Evolutionary conservation across 92 coral and sea anemone species (phyloP), one percentile per base, ranked within the genome.

Genomic region (Metridium senile): DNA sequence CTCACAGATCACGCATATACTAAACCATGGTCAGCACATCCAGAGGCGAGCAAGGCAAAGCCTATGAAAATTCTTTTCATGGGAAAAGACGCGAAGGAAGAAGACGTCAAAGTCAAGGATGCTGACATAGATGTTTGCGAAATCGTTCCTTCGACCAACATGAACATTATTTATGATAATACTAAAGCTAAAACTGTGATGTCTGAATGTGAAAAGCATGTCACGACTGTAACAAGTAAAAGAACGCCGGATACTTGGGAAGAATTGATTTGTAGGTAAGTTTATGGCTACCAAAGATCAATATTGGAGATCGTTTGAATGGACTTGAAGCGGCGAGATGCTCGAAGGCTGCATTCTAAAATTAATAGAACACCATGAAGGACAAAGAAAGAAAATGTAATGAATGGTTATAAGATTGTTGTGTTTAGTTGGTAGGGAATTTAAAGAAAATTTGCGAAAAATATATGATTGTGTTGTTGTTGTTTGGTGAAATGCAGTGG

Each of bases 161-260:
- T 92, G 26, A 87, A 74, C 62, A 87, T 96, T 51, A 86, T 88
- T 75, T 96, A 92, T 63, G 99, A 96, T 63, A 91, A 87, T 20
- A 87, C 92, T 18, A 96, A 96, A 53, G 97, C 99, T 19, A 92
- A 83, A 77, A 70, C 93, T 43, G 96, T 85, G 18, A 96, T 96
- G 99, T 91, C 93, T 61, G 99, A 96, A 65, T 96, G 99, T 63
- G 99, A 96, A 76, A 96, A 88, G 84, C 93, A 82, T 57, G 99
- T 92, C n/a, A 89, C 93, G 26, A 81, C 87, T 88, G 96, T 82
- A 9, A 89, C 95, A 11, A 96, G 99, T 75, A 96, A 87, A 74
- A 82, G 89, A 77, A 96, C 99, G 17, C 99, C 99, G 22, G 99
- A 96, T 68, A 96, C 99, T 33, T 96, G 99, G 99, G 99, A 96